These are phyloP conservation scores for Lithophane socia DNA, from an alignment of 2,888 invertebrate genomes.

Conservation along the genomic window DNA sequence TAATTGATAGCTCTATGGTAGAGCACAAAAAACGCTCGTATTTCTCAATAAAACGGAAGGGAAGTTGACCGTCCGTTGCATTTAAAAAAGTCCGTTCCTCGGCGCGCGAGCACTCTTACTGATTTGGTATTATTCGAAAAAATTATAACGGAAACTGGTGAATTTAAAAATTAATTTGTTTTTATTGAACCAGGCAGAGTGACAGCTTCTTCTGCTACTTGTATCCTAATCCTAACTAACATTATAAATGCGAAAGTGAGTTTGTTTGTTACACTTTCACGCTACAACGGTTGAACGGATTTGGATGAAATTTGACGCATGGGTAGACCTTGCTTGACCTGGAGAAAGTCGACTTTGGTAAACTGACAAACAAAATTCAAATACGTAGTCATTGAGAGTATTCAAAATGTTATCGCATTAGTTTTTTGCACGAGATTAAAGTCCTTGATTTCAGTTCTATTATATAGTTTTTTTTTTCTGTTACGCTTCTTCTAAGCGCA, in stretches of 20 bases:
- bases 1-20: slow-evolving; percentile 1
- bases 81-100: neutral
- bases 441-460: neutral
- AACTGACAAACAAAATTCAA: neutral
- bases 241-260: too few relatives aligned
- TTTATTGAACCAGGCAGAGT: too few relatives aligned
- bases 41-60: neutral
- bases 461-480: neutral
- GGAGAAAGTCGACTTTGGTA: too few relatives aligned
- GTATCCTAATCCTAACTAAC: too few relatives aligned
- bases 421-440: neutral
- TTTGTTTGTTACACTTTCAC: too few relatives aligned
- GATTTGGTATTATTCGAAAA: neutral
- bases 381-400: neutral
- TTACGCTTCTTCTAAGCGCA: neutral
- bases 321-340: too few relatives aligned
- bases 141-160: too few relatives aligned
- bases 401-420: neutral
- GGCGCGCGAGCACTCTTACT: neutral
- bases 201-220: too few relatives aligned
- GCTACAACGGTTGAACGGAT: too few relatives aligned
- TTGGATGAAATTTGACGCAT: too few relatives aligned
- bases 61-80: neutral
- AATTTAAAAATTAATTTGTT: too few relatives aligned
- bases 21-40: neutral